Evolutionary conservation across 1,140 invertebrate genomes (phyloP), one percentile per base, ranked within the genome.

Genomic region (Metopolophium dirhodum): DNA sequence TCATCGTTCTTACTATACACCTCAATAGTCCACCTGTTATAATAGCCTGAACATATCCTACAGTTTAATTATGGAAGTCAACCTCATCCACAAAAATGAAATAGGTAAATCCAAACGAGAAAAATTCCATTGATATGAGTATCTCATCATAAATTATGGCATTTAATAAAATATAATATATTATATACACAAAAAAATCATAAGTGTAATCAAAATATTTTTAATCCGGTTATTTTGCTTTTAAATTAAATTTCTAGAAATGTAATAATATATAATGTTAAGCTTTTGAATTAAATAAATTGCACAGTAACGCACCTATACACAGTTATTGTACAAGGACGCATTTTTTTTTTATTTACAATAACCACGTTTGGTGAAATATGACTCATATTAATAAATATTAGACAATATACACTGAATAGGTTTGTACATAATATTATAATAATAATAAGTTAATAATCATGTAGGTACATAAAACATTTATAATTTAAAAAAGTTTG

Each of bases 311-410:
- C n/a, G 14, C n/a, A 7, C 30, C 18, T 20, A n/a, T 18, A 20
- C 6, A n/a, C 1, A n/a, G 61, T n/a, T 77, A 18, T 6, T 77
- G 30, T 77, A 77, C 61, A 77, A 77, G 61, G 30, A 77, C 61
- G 61, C 30, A 77, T 77, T 54, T 77, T 54, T 77, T 77, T 77
- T 77, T 4, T 77, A 77, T n/a, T 77, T n/a, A 77, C 61, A 77
- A 77, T 18, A 77, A 77, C n/a, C 61, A 77, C 30, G 30, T 11
- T n/a, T 77, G 61, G 14, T 77, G n/a, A 77, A 77, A 77, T 77
- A n/a, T 77, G 61, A 77, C 61, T 77, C 61, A 77, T 77, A n/a
- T 77, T n/a, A 77, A 77, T 77, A 77, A 77, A 77, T 77, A 77
- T 77, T 77, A n/a, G 61, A 35, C 14, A 18, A 20, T n/a, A 68